Conservation (phyloP, 2,113 vertebrate species). For the Mustelus asterias region DNA sequence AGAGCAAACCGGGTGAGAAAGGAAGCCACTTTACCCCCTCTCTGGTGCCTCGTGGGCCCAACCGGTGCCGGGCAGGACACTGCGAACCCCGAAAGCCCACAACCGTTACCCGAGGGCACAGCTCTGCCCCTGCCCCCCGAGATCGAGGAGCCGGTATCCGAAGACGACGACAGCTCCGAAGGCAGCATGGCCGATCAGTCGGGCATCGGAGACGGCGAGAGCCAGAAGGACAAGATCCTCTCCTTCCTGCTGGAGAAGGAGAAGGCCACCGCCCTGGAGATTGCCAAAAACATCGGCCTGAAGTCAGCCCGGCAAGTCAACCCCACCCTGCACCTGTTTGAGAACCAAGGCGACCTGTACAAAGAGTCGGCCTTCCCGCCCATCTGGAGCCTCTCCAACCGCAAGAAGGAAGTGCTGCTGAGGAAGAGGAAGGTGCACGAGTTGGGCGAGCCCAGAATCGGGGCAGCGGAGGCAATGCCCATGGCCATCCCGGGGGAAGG, state of each 20-base stretch:
- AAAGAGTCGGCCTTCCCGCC: conserved; percentile 50
- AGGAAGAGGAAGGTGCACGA: conserved; percentile 58
- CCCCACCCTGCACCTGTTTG: conserved; percentile 64
- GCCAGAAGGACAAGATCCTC: conserved; percentile 69
- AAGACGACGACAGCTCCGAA: background rate
- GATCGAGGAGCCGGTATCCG: background rate
- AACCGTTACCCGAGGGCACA: background rate
- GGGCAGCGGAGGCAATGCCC: background rate
- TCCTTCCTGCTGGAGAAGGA: conserved; percentile 59
- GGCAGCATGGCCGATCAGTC: conserved; percentile 40
- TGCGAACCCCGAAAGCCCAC: too few relatives aligned
- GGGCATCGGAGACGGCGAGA: conserved; percentile 68
- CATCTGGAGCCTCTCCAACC: conserved; percentile 69
- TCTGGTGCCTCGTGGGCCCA: conserved; percentile 58
- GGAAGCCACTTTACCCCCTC: conserved; percentile 52
- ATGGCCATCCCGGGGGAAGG: background rate
- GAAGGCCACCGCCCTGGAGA: conserved; percentile 60
- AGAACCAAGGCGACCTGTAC: conserved; percentile 76
- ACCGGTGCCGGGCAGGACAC: background rate
- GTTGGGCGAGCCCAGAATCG: background rate
- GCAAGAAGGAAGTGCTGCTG: conserved; percentile 73
- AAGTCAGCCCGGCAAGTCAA: conserved; percentile 67
- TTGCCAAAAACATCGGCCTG: conserved; percentile 78
- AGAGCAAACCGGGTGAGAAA: conserved; percentile 50
- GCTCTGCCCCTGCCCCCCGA: background rate